phyloP scores from a whole-genome alignment of 1,140 invertebrate species.

The Drosophila simulans region DNA sequence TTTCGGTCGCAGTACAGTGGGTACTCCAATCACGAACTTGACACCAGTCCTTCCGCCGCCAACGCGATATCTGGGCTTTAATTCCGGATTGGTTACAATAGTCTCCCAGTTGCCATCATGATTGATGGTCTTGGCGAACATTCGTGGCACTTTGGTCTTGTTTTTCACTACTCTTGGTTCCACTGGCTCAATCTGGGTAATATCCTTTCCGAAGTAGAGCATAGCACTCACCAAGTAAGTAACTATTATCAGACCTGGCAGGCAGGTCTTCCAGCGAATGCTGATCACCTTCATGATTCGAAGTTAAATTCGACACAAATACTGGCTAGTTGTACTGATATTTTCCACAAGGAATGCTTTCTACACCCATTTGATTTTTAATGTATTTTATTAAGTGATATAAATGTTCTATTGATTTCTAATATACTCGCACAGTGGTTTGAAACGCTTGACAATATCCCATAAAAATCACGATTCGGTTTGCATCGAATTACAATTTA shows the following conservation, averaged over 20 bases:
- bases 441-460: slow-evolving; percentile 45
- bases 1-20: slow-evolving; percentile 18
- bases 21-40: slow-evolving; percentile 45
- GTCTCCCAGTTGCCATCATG: background rate
- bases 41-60: slow-evolving; percentile 13
- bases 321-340: background rate
- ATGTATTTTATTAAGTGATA: slow-evolving; percentile 24
- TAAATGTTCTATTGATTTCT: slow-evolving; percentile 20
- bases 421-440: slow-evolving; percentile 34
- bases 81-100: background rate
- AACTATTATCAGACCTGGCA: background rate
- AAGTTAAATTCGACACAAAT: background rate
- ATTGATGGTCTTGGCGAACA: too few relatives aligned
- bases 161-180: slow-evolving; percentile 87
- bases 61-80: slow-evolving; percentile 3
- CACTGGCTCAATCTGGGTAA: background rate
- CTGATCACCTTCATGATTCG: slow-evolving; percentile 20
- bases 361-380: background rate
- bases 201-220: background rate
- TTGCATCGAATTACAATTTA: slow-evolving; percentile 47
- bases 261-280: slow-evolving; percentile 8
- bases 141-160: slow-evolving; percentile 88
- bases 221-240: slow-evolving; percentile 1
- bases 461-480: slow-evolving; percentile 65
- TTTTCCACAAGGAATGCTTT: background rate